Conservation (phyloP, 2,113 vertebrate species). For the Serilophus lunatus region DNA sequence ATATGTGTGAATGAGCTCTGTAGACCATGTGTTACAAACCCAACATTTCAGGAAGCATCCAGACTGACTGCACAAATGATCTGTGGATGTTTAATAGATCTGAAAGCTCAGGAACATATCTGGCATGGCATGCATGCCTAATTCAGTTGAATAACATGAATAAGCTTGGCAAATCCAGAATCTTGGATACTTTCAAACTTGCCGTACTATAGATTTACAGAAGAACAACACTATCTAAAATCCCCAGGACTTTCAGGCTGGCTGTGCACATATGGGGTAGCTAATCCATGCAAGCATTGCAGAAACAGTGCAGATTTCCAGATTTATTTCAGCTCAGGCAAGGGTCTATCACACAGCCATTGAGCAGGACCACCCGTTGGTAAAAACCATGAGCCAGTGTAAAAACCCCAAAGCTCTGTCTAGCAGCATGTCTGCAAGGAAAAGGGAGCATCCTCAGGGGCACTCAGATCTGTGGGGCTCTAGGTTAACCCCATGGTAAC, state of each 20-base stretch:
- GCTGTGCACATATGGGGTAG: not conserved
- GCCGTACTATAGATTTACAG: not conserved
- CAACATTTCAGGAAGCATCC: not conserved
- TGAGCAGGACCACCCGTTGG: not conserved
- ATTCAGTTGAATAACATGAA: not conserved
- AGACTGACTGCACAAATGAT: not conserved
- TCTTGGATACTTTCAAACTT: not conserved
- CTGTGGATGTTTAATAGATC: not conserved
- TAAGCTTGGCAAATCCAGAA: not conserved
- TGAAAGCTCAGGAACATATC: not conserved
- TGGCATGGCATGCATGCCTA: not conserved
- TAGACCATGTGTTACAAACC: not conserved
- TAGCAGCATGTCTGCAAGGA: not conserved
- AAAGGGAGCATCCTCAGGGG: not conserved
- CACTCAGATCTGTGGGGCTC: not conserved
- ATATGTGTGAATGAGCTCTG: not conserved
- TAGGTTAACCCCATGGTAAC: not conserved
- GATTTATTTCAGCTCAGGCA: not conserved
- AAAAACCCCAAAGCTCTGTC: not conserved
- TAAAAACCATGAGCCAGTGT: not conserved
- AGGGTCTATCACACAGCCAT: accelerated
- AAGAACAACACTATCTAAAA: not conserved
- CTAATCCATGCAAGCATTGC: not conserved
- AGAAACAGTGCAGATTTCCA: not conserved
- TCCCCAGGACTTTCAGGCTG: not conserved